Evolutionary conservation across 2,888 invertebrate species (phyloP), one percentile per base, ranked within the genome.

Genomic region (Euplagia quadripunctaria): DNA sequence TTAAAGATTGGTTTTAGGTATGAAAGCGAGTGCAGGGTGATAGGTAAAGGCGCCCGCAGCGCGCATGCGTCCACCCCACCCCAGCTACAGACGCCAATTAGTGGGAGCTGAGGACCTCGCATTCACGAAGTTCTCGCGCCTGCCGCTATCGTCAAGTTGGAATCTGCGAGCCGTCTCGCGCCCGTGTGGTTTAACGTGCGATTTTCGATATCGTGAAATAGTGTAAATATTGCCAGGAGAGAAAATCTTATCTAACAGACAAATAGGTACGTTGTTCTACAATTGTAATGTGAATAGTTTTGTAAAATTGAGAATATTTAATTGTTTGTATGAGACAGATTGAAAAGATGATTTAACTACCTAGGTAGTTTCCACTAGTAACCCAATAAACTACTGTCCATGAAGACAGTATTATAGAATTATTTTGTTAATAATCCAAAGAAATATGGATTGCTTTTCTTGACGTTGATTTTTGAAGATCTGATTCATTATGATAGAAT

Each of bases 61-160:
- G 58, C 75, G 75, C 75, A 75, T 75, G 75, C 75, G 72, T 67
- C 65, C 55, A 66, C 63, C 70, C 65, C 55, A 66, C 63, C 75
- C 75, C 75, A 72, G 75, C 72, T 67, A 70, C 72, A 75, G 72
- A 75, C 70, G 72, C 75, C 75, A 75, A 75, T 75, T 75, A 75
- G 75, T 72, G 58, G 16, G 69, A 75, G 72, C 75, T 64, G 70
- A 69, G 66, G 63, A 63, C 75, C 70, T 70, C 72, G 75, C 75
- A 75, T 75, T 75, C 72, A 67, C 67, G 67, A 61, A 61, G 61
- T 61, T 72, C 75, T 61, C 70, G 67, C 63, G 41, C 69, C 51
- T 49, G 55, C 43, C 55, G 52, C 64, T 63, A 55, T 16, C 64
- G 55, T 41, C 46, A 49, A 58, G 20, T 67, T 67, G 72, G 49